Percentiles rank a stretch among this genome's conserved stretches.
Evolutionary conservation across 2,113 vertebrate species (phyloP).

Genomic region (Dinomys branickii): DNA sequence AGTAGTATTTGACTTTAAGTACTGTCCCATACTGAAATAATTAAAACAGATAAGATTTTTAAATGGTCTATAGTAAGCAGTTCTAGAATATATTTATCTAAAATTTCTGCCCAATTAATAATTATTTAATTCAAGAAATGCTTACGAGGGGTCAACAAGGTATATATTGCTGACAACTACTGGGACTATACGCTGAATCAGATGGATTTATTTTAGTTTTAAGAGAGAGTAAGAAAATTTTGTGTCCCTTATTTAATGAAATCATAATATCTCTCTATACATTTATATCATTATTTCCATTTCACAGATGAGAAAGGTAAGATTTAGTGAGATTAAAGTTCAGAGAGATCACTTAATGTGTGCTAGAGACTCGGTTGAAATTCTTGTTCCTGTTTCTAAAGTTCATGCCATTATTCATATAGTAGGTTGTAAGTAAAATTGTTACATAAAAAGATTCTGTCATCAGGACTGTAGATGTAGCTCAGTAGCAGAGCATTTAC

Average conservation of each 20-base stretch:
- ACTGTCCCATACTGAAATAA: neutral
- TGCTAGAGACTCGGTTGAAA: neutral
- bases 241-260: conserved; percentile 14
- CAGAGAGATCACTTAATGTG: neutral
- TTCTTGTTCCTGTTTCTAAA: neutral
- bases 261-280: neutral
- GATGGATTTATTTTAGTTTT: conserved; percentile 46
- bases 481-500: neutral
- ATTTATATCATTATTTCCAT: neutral
- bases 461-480: neutral
- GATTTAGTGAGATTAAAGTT: neutral
- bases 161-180: neutral
- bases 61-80: neutral
- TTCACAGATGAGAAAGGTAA: neutral
- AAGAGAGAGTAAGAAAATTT: conserved; percentile 23
- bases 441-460: neutral
- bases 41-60: neutral
- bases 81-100: conserved; percentile 22
- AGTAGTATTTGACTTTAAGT: neutral
- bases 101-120: neutral
- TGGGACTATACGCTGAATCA: conserved; percentile 18
- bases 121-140: conserved; percentile 46
- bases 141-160: neutral
- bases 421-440: neutral
- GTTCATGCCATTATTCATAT: neutral